A percentile compares a stretch with the other conserved stretches of the same genome.
Evolutionary conservation across 2,113 vertebrate species (phyloP).

Genomic region (Ictalurus punctatus): DNA sequence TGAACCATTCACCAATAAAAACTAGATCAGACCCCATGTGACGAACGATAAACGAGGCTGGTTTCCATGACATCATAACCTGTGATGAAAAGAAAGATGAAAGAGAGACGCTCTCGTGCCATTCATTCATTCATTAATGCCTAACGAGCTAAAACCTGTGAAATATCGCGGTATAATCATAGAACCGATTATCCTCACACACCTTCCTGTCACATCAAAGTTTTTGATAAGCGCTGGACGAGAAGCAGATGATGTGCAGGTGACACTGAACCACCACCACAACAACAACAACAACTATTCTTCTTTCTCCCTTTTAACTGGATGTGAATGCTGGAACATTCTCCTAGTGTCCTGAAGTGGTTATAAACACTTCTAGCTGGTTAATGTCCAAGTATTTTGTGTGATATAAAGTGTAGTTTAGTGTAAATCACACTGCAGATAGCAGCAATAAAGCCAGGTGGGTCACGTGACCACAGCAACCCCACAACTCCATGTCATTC

Average conservation of each 20-base stretch:
- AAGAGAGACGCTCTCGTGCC: background rate
- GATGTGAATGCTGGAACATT: background rate
- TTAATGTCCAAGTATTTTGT: background rate
- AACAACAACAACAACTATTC: background rate
- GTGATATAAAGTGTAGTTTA: background rate
- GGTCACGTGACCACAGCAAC: background rate
- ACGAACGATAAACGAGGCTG: background rate
- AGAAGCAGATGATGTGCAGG: background rate
- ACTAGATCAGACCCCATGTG: background rate
- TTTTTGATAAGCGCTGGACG: background rate
- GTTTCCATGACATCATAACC: background rate
- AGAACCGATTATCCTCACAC: background rate
- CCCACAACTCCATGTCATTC: background rate
- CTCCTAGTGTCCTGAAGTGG: no score
- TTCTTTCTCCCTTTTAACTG: background rate
- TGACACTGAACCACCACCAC: background rate
- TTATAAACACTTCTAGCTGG: background rate
- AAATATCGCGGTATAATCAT: background rate
- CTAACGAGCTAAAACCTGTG: no score
- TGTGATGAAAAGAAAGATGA: background rate
- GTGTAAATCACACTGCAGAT: background rate
- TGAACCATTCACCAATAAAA: background rate
- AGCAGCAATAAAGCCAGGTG: background rate
- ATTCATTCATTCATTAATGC: background rate
- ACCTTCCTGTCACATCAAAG: no score